Conservation (phyloP, 2,797 vertebrate genomes). For the Momotus momota region DNA sequence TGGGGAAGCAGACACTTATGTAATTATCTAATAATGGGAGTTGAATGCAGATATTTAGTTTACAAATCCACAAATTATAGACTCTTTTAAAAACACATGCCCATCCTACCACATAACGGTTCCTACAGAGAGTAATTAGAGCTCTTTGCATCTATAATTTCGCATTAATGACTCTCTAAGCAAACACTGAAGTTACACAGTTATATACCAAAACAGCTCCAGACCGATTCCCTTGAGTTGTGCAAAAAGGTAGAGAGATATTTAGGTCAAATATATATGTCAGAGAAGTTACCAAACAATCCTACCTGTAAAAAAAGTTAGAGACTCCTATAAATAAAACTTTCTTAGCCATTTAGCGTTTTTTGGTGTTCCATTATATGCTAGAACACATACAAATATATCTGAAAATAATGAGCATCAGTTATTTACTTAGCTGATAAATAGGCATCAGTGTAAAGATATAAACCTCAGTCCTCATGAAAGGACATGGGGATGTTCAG, state of each 20-base stretch:
- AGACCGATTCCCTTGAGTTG: neutral
- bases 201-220: neutral
- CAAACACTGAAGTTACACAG: neutral
- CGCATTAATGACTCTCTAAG: constrained; percentile 1
- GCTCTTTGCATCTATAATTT: constrained; percentile 31
- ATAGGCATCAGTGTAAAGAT: neutral
- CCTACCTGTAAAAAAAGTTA: neutral
- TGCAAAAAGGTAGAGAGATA: neutral
- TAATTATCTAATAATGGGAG: constrained; percentile 40
- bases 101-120: constrained; percentile 35
- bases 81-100: neutral
- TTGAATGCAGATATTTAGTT: constrained; percentile 34
- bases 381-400: neutral
- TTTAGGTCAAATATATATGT: neutral
- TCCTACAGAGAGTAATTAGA: constrained; percentile 20
- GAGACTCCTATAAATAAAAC: neutral
- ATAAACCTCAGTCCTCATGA: neutral
- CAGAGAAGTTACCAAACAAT: neutral
- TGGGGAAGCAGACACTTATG: neutral
- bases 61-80: constrained; percentile 57
- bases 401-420: neutral
- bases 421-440: neutral
- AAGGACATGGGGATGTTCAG: neutral
- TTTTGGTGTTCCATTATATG: neutral
- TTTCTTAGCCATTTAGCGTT: neutral